Percentiles rank a stretch among this genome's conserved stretches.
phyloP scores from a whole-genome alignment of 2,113 vertebrate genomes.

The Microcebus ravelobensis region DNA sequence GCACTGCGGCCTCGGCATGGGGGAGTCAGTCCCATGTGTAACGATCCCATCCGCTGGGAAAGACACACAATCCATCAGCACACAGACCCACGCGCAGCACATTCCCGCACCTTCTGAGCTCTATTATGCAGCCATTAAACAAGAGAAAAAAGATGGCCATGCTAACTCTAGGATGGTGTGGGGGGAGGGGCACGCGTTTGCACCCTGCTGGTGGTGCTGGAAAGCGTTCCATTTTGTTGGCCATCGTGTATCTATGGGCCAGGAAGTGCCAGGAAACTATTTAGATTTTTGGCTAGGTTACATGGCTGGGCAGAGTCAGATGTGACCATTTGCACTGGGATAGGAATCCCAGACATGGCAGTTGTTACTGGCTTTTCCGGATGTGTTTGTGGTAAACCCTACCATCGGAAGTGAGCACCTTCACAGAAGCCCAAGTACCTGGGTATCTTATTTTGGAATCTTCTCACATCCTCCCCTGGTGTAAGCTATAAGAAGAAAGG shows the following conservation, averaged over 20 bases:
- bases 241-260: not conserved
- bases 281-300: not conserved
- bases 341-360: not conserved
- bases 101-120: not conserved
- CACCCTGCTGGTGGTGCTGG: not conserved
- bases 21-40: accelerated
- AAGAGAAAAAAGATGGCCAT: not conserved
- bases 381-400: not conserved
- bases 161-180: not conserved
- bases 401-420: not conserved
- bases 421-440: not conserved
- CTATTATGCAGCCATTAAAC: not conserved
- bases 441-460: not conserved
- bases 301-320: not conserved
- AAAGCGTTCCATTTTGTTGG: not conserved
- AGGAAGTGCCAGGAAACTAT: not conserved
- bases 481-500: slow-evolving; percentile 13
- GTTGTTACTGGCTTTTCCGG: slow-evolving; percentile 26
- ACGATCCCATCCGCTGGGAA: not conserved
- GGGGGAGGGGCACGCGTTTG: accelerated
- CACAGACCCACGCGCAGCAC: accelerated
- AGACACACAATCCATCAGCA: not conserved
- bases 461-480: not conserved
- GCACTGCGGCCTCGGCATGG: not conserved
- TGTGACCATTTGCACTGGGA: accelerated